Conservation (phyloP, 2,797 vertebrate species). For the Poecilia picta region DNA sequence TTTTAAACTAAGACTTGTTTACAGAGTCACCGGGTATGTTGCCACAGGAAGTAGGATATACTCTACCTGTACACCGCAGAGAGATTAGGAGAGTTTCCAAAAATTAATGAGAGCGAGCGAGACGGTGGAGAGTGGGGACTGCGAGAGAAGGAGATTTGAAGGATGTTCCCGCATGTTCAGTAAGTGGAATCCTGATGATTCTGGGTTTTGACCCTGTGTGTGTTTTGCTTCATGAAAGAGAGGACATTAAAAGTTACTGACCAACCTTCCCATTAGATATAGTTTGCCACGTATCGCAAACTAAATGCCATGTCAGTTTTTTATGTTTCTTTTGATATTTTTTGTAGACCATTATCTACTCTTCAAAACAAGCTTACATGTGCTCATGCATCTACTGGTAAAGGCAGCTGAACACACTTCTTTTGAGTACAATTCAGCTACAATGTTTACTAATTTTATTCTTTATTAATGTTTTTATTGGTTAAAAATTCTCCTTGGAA, state of each 20-base stretch:
- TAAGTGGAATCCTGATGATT: neutral
- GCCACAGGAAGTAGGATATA: constrained; percentile 67
- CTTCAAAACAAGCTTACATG: neutral
- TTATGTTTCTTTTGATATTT: neutral
- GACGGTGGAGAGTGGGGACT: constrained; percentile 2
- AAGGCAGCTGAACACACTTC: neutral
- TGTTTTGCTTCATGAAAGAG: neutral
- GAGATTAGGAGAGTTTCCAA: constrained; percentile 64
- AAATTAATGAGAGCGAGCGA: constrained; percentile 47
- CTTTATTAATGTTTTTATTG: neutral
- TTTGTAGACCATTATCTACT: neutral
- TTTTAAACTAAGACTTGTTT: constrained; percentile 77
- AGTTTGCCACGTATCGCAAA: neutral
- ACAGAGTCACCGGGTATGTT: constrained; percentile 68
- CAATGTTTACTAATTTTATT: neutral
- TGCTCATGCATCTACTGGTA: neutral
- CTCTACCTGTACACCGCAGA: constrained; percentile 64
- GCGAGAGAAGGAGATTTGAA: constrained; percentile 27
- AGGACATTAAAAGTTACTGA: constrained; percentile 2
- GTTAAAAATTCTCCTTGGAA: neutral
- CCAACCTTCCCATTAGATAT: neutral
- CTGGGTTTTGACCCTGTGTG: neutral
- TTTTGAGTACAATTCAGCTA: neutral
- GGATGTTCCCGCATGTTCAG: constrained; percentile 35
- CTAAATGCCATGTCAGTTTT: neutral